A percentile compares a stretch with the other conserved stretches of the same genome.
Evolutionary conservation across 2,888 invertebrate genomes (phyloP).

Genomic region (Thecocarcelia acutangulata): DNA sequence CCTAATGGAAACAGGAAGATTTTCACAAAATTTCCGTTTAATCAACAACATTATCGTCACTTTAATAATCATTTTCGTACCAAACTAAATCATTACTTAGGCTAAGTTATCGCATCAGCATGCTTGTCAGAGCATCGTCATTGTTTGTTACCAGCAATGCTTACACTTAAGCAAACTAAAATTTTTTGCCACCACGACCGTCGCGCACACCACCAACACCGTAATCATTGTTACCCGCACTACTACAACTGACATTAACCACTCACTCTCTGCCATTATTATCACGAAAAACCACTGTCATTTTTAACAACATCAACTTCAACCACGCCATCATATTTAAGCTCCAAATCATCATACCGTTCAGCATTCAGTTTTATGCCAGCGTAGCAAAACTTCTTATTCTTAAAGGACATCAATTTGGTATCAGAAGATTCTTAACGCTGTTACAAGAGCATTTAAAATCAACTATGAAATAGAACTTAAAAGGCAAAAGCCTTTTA

Average conservation of each 20-base stretch:
- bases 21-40: constrained; percentile 36
- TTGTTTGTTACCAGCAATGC: not conserved
- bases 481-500: constrained; percentile 50
- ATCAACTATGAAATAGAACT: constrained; percentile 42
- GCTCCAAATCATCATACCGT: constrained; percentile 14
- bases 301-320: constrained; percentile 26
- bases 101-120: constrained; percentile 28
- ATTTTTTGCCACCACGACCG: not conserved
- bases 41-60: constrained; percentile 9
- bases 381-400: constrained; percentile 29
- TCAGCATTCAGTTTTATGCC: constrained; percentile 11
- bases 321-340: constrained; percentile 17
- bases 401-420: constrained; percentile 34
- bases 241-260: constrained; percentile 19
- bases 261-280: constrained; percentile 17
- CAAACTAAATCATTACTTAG: constrained; percentile 24
- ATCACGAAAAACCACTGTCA: constrained; percentile 61
- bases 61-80: constrained; percentile 17
- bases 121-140: constrained; percentile 49
- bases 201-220: constrained; percentile 6
- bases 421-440: constrained; percentile 3
- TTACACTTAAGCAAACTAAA: not conserved
- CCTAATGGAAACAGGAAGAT: not conserved
- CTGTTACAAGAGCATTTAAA: constrained; percentile 15
- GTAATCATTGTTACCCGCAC: not conserved